Evolutionary conservation across 1,140 invertebrate genomes (phyloP), one percentile per base, ranked within the genome.

Genomic region (Drosophila pseudoananassae): DNA sequence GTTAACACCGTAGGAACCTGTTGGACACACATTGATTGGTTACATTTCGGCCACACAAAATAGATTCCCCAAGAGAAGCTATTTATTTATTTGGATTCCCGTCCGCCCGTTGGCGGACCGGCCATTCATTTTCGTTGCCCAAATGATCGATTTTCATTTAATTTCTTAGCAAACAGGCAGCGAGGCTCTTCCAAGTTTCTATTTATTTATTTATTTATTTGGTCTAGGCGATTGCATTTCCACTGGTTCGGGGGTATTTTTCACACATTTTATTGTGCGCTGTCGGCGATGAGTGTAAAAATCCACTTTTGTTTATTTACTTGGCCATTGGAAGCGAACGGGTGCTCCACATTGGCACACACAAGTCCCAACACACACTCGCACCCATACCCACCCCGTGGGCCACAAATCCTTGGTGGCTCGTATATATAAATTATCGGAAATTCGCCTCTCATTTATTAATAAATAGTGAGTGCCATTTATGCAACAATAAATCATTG

Each of bases 251-350:
- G 58, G 50, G 78, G 75, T 76, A 88, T 87, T 83, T 87, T 88
- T 87, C 78, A 87, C 83, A 88, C 83, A 87, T 87, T 87, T 87
- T 76, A 87, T 87, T 87, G 77, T 63, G 52, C 72, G 70, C 63
- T 72, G 76, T 54, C 72, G 60, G 61, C 65, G 57, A 51, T 83
- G 76, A 73, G 80, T 85, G 77, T 87, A 78, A 87, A 69, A 83
- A 83, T 78, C 57, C 78, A 72, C 65, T 66, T 88, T 87, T 87
- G 83, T 87, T 87, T 87, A 87, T 87, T 87, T 87, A 87, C 83
- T 87, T 88, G 84, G 76, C 83, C 78, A 87, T 89, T 83, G 64
- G 58, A 64, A 51, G 33, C 78, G 43, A 73, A 68, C 69, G 56
- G 55, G 49, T 76, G 81, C 82, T 84, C 78, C 58, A 84, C 76